phyloP scores from a whole-genome alignment of 2,113 vertebrate genomes.

The Phoenicopterus ruber region DNA sequence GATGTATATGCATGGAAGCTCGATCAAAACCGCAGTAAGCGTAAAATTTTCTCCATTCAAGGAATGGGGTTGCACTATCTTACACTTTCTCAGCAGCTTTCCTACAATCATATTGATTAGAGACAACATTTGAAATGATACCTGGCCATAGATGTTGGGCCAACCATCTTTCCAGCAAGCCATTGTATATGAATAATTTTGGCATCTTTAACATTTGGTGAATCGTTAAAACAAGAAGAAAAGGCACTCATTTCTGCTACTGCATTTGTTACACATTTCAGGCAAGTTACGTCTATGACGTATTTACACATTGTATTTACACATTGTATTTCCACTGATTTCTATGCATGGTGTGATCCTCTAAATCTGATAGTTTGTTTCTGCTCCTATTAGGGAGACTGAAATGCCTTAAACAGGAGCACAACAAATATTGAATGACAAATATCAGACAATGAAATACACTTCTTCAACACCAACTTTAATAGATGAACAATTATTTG shows the following conservation, averaged over 20 bases:
- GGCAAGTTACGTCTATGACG: background rate
- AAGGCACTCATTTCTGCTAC: background rate
- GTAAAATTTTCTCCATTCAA: background rate
- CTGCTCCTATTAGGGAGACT: background rate
- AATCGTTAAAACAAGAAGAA: background rate
- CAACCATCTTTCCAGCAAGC: background rate
- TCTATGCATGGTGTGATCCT: background rate
- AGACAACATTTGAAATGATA: background rate
- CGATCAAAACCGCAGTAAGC: background rate
- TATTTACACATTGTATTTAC: background rate
- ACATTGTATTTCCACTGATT: background rate
- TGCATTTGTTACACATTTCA: background rate
- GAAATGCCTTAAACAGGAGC: background rate
- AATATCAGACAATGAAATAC: background rate
- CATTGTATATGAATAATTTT: background rate
- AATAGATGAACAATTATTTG: background rate
- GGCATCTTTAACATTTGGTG: background rate
- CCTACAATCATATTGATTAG: background rate
- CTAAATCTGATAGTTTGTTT: background rate
- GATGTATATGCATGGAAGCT: background rate
- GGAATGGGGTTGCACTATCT: background rate
- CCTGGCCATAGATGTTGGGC: background rate
- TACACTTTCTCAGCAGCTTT: background rate
- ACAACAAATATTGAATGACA: background rate
- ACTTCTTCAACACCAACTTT: background rate